Conservation (phyloP, 2,888 invertebrate species). For the Myopa tessellatipennis region DNA sequence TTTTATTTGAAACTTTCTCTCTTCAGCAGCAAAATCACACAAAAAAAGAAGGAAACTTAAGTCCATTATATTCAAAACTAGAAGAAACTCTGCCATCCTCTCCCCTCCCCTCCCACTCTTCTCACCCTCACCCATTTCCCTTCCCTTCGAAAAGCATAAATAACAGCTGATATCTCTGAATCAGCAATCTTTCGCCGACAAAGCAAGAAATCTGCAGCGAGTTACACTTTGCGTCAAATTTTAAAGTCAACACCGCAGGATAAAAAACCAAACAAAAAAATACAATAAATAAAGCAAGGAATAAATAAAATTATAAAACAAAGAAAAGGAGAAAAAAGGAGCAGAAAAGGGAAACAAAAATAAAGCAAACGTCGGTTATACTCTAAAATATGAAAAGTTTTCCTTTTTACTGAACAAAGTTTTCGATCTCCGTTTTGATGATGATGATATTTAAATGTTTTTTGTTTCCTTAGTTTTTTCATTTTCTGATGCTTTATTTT, state of each 20-base stretch:
- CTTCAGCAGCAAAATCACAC: not conserved
- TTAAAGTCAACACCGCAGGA: not conserved
- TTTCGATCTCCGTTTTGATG: not conserved
- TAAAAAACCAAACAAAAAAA: not conserved
- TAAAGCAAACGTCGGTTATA: not conserved
- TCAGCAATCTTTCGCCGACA: constrained; percentile 26
- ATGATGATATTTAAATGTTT: no score
- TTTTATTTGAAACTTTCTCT: constrained; percentile 12
- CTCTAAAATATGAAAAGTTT: not conserved
- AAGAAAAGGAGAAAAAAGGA: no score
- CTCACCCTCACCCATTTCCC: no score
- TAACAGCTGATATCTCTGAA: constrained; percentile 5
- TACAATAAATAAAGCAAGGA: not conserved
- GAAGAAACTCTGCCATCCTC: no score
- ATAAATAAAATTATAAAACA: no score
- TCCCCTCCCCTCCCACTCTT: no score
- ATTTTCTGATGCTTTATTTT: no score
- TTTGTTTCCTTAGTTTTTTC: no score
- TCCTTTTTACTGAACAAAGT: not conserved
- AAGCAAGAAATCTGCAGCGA: constrained; percentile 14
- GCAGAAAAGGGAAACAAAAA: no score
- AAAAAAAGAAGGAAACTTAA: no score
- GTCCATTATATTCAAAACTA: no score
- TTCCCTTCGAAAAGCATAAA: not conserved
- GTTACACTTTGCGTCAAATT: constrained; percentile 7